Evolutionary conservation across 2,888 invertebrate species (phyloP), one percentile per base, ranked within the genome.

Genomic region (Erebia ligea): DNA sequence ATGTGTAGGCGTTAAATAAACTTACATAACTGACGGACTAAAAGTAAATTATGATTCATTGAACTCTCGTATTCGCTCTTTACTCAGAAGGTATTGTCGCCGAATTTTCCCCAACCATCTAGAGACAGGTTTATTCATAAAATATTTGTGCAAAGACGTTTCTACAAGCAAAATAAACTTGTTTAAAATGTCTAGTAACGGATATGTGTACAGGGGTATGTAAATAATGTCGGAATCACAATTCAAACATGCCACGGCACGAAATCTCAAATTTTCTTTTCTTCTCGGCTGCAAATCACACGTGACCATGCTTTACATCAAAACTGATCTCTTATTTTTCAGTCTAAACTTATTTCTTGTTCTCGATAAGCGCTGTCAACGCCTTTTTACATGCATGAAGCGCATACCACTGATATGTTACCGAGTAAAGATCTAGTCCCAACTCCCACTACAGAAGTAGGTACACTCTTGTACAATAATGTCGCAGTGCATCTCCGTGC

Each of bases 41-140:
- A 48, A 54, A 62, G 21, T 45, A 34, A 48, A 64, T 64, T 52
- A 52, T 64, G 64, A 64, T 64, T 64, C 64, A 64, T 64, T 40
- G 64, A 54, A 54, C 50, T 64, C 64, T 64, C 64, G n/a, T 4
- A n/a, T 58, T 34, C 58, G 25, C 64, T 64, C 34, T 34, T 34
- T 62, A 62, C 63, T 52, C 52, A 34, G 45, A n/a, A 21, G 5
- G 45, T 15, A 62, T 64, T 64, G 64, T 64, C 64, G 25, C 63
- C 63, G 52, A 64, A 64, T 64, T 64, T 64, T 25, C 40, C 40
- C 64, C 52, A n/a, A 52, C 17, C 4, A 11, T 40, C 34, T 11
- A 54, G 40, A 54, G 52, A 64, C 64, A 54, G 64, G 64, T 64
- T 64, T 54, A 15, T 1, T 15, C 21, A 13, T 15, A 15, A 62